Evolutionary conservation across 2,797 vertebrate species (phyloP).

Genomic region (Apogon talboti): DNA sequence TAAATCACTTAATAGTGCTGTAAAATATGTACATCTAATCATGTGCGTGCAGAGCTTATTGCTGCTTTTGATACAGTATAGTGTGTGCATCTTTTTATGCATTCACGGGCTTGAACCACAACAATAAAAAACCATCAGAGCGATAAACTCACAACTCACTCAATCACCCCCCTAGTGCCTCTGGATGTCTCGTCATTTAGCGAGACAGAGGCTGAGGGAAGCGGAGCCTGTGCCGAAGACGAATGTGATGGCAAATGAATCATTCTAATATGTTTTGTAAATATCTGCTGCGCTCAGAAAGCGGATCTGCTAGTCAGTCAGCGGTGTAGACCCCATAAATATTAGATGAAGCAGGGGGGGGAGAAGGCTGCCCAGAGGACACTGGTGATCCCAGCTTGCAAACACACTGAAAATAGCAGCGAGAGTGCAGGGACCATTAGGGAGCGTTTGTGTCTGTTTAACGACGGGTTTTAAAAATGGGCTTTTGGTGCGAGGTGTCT

Average conservation of each 20-base stretch:
- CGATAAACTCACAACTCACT: slow-evolving; percentile 45
- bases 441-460: slow-evolving; percentile 34
- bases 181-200: slow-evolving; percentile 49
- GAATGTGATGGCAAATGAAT: slow-evolving; percentile 61
- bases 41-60: neutral
- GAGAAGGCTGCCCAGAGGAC: slow-evolving; percentile 68
- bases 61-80: neutral
- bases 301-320: slow-evolving; percentile 52
- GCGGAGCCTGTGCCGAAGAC: slow-evolving; percentile 28
- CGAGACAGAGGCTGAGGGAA: slow-evolving; percentile 31
- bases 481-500: slow-evolving; percentile 11
- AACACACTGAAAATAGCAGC: slow-evolving; percentile 46
- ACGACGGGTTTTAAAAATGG: slow-evolving; percentile 20
- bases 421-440: slow-evolving; percentile 25
- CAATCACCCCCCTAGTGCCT: slow-evolving; percentile 31
- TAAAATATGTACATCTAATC: slow-evolving; percentile 1
- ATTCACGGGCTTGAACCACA: slow-evolving; percentile 19
- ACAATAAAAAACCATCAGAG: slow-evolving; percentile 52
- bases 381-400: slow-evolving; percentile 59
- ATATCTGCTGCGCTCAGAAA: slow-evolving; percentile 65
- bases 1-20: slow-evolving; percentile 30
- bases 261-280: slow-evolving; percentile 70
- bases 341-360: slow-evolving; percentile 73
- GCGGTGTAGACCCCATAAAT: slow-evolving; percentile 72
- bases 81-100: slow-evolving; percentile 15